Evolutionary conservation across 2,888 invertebrate genomes (phyloP), one percentile per base, ranked within the genome.

Genomic region (Cremastinae sp.): DNA sequence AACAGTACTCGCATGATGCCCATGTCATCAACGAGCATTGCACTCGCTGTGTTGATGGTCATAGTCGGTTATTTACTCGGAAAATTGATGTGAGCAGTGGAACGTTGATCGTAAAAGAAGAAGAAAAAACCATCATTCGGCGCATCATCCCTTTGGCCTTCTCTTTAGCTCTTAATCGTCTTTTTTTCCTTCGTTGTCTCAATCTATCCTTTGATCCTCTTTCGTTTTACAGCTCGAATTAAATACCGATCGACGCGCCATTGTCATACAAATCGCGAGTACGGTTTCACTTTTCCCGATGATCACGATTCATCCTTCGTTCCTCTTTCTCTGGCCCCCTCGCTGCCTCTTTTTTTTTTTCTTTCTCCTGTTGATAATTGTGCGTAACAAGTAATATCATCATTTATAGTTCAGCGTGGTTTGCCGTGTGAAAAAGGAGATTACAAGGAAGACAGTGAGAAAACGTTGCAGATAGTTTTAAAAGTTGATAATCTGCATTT

Each of bases 81-180:
- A 78, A 90, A 89, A 86, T 75, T 90, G 80, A 86, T 90, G 85
- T 90, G 87, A 89, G 84, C 83, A 84, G 81, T 81, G 80, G 83
- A 81, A 79, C 80, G 79, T 80, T 81, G 82, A 82, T 78, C 81
- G 81, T 82, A 82, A 49, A 61, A 47, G 18, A 35, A 16, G 14
- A 47, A 12, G 12, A 47, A 41, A 10, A 71, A 61, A 75, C 79
- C 71, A 78, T 73, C 69, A 73, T 78, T 74, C 78, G 74, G 73
- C 77, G 83, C 83, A 81, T 59, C 22, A 2, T 85, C 86, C 88
- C 82, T 82, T 76, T 75, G 66, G 68, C 73, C 80, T 79, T 75
- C 72, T 75, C 81, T 80, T 81, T 43, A 10, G 12, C 16, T n/a
- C 16, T 9, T 28, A 8, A 16, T n/a, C 8, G 35, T 10, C 14